Base-by-base conservation (phyloP, 1,140 invertebrate genomes). In the Magallana ariakensis region DNA sequence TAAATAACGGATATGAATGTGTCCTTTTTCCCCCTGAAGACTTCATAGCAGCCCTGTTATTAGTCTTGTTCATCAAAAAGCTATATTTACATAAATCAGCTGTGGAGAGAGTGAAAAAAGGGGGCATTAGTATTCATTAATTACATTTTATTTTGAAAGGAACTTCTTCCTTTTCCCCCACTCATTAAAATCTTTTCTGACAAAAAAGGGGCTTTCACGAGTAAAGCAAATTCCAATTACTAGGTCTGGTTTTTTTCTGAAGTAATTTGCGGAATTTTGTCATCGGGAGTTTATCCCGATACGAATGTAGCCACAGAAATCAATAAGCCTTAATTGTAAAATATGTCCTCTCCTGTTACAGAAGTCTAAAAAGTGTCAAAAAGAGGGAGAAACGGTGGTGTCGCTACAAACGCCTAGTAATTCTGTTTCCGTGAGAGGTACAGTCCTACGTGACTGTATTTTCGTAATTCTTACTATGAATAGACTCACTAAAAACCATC, bases 271-370 rank as follows among this genome's bases (percentile, higher is more conserved):
- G 22, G 66, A 75, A 26, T 26, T 26, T 22, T 75, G 66, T 75
- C 66, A 22, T 75, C 66, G 33, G 19, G 22, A 26, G 2, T 75
- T 75, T 75, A 75, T 26, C 66, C 22, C 22, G 26, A 0, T 75
- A 75, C 22, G 66, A 75, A 26, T 75, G 66, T 75, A 75, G 66
- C 33, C 19, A 13, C 33, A 75, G 66, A 33, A 75, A 75, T 75
- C 66, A 75, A 75, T 75, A 75, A 13, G 26, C 66, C 66, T 75
- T 75, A 75, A 75, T 75, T 75, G 66, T 75, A 75, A 75, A 75
- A 75, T 75, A 75, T 75, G 66, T 75, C 66, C 66, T 75, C 16
- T 3, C 16, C 16, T 62, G 15, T 75, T 75, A 19, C 66, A 26
- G 66, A 26, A 26, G 66, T 26, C 33, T 46, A 75, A 75, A 75